phyloP scores from a whole-genome alignment of 2,797 vertebrate species.

The Erethizon dorsatum region DNA sequence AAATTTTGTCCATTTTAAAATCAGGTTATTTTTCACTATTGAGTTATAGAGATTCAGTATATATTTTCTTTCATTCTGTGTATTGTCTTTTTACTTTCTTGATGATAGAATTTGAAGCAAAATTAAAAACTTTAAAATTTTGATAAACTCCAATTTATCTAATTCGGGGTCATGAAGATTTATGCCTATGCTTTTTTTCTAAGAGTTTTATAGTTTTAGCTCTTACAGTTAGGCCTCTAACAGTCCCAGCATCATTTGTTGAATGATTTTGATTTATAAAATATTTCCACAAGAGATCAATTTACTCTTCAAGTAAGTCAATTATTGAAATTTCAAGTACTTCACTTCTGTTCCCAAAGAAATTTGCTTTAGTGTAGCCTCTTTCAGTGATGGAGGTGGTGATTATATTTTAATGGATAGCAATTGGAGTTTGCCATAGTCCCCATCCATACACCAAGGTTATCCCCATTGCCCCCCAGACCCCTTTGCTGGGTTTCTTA shows the following conservation, averaged over 20 bases:
- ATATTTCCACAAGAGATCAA: background rate
- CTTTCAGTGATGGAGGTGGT: background rate
- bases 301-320: background rate
- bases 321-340: background rate
- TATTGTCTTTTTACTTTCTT: background rate
- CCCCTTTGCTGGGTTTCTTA: background rate
- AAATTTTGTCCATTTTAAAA: background rate
- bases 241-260: background rate
- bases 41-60: background rate
- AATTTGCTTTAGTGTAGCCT: background rate
- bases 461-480: background rate
- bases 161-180: background rate
- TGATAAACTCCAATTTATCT: background rate
- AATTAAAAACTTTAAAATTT: background rate
- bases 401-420: background rate
- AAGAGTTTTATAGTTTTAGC: background rate
- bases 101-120: background rate
- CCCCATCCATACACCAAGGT: background rate
- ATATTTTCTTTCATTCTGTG: background rate
- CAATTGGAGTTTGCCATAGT: background rate
- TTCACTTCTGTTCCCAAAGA: background rate
- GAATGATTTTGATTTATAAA: background rate
- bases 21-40: background rate
- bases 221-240: background rate
- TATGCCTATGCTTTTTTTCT: background rate